Evolutionary conservation across 2,113 vertebrate species (phyloP).

Genomic region (Eubucco bourcierii): DNA sequence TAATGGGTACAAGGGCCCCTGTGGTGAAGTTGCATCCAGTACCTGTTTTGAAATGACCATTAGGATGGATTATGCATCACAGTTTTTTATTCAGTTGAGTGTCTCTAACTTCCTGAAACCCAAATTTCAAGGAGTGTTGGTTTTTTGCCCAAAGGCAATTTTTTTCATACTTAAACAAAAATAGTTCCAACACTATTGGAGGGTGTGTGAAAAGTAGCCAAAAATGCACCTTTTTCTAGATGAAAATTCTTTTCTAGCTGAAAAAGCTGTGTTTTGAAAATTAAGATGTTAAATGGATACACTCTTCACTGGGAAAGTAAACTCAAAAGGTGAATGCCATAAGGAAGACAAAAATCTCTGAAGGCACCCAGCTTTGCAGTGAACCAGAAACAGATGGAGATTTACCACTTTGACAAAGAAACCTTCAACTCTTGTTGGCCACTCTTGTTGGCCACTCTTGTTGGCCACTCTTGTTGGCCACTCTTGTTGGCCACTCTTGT

Average conservation of each 20-base stretch:
- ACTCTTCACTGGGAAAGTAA: neutral
- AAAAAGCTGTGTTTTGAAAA: neutral
- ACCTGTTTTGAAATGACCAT: neutral
- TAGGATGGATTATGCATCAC: neutral
- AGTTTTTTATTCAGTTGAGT: neutral
- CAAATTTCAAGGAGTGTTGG: neutral
- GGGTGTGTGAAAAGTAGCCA: neutral
- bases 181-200: neutral
- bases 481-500: neutral
- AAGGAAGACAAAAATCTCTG: neutral
- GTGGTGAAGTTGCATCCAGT: neutral
- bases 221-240: conserved; percentile 18
- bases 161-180: neutral
- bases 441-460: neutral
- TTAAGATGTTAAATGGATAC: neutral
- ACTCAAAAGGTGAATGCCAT: neutral
- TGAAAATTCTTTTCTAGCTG: neutral
- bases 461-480: neutral
- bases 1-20: neutral
- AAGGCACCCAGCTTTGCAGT: neutral
- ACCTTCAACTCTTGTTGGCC: neutral
- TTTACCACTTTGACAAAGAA: neutral
- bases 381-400: neutral
- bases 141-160: conserved; percentile 4
- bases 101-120: neutral